Conservation (phyloP, 2,797 vertebrate species). For the Schizopygopsis pylzovi region DNA sequence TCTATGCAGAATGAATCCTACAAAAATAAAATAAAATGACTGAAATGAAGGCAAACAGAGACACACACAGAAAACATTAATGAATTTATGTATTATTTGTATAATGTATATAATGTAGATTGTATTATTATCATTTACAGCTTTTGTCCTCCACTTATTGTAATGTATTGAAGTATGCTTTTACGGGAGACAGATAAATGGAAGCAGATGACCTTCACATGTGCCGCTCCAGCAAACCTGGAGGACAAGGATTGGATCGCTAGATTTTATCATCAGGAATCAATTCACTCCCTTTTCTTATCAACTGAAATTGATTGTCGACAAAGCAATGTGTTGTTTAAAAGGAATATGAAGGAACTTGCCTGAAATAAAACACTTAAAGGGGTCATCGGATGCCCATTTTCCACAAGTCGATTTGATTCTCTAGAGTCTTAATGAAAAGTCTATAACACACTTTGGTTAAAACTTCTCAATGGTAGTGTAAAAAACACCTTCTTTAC, state of each 20-base stretch:
- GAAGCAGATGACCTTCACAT: conserved; percentile 26
- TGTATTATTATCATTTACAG: not conserved
- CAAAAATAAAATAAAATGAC: no score
- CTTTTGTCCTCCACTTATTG: not conserved
- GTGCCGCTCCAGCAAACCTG: conserved; percentile 17
- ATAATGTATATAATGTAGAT: not conserved
- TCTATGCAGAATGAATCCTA: no score
- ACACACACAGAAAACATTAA: not conserved
- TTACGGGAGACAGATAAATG: not conserved
- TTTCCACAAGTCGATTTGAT: no score
- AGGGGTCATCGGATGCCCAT: no score
- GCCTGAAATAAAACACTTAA: not conserved
- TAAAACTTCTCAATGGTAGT: no score
- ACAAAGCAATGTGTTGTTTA: not conserved
- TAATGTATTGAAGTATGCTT: not conserved
- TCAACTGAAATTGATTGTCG: conserved; percentile 25
- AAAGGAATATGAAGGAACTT: not conserved
- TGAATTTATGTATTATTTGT: not conserved
- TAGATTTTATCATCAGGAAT: conserved; percentile 33
- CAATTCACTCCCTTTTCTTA: conserved; percentile 24
- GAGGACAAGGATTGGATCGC: conserved; percentile 5
- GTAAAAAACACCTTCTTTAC: no score
- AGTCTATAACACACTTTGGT: no score
- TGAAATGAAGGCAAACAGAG: no score
- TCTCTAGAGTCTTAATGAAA: no score